phyloP scores from a whole-genome alignment of 2,888 invertebrate species.

The Cheilosia variabilis region DNA sequence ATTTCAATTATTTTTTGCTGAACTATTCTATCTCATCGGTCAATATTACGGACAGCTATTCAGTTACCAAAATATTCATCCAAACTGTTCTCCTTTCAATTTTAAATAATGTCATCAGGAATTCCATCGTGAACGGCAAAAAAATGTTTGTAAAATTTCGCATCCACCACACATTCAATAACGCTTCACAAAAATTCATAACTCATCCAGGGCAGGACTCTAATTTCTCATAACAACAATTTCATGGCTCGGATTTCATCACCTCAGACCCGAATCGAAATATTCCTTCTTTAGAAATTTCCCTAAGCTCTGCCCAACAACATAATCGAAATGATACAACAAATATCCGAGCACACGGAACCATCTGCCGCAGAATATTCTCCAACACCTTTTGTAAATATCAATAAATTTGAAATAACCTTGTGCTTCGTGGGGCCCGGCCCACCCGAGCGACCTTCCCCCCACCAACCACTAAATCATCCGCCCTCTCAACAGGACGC shows the following conservation, averaged over 20 bases:
- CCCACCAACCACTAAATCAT: constrained; percentile 2
- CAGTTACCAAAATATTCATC: too few relatives aligned
- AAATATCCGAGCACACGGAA: constrained; percentile 9
- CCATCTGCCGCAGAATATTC: constrained; percentile 50
- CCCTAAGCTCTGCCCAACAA: constrained; percentile 53
- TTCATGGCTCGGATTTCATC: constrained; percentile 43
- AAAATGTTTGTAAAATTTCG: too few relatives aligned
- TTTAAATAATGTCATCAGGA: too few relatives aligned
- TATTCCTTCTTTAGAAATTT: constrained; percentile 21
- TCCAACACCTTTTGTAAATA: constrained; percentile 63
- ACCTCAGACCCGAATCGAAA: not conserved
- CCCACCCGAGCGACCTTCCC: not conserved
- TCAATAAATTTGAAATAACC: constrained; percentile 67
- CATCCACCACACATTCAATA: too few relatives aligned
- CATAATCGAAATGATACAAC: constrained; percentile 64
- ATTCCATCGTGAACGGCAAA: too few relatives aligned
- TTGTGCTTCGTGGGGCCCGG: not conserved
- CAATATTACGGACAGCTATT: too few relatives aligned
- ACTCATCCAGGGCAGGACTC: not conserved
- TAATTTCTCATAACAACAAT: constrained; percentile 58
- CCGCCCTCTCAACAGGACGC: constrained; percentile 21
- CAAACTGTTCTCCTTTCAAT: too few relatives aligned
- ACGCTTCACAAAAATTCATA: too few relatives aligned
- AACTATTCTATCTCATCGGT: too few relatives aligned
- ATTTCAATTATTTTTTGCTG: too few relatives aligned